Percentiles rank a stretch among this genome's conserved stretches.
Evolutionary conservation across 2,888 invertebrate genomes (phyloP).

Genomic region (Corbicula japonica): DNA sequence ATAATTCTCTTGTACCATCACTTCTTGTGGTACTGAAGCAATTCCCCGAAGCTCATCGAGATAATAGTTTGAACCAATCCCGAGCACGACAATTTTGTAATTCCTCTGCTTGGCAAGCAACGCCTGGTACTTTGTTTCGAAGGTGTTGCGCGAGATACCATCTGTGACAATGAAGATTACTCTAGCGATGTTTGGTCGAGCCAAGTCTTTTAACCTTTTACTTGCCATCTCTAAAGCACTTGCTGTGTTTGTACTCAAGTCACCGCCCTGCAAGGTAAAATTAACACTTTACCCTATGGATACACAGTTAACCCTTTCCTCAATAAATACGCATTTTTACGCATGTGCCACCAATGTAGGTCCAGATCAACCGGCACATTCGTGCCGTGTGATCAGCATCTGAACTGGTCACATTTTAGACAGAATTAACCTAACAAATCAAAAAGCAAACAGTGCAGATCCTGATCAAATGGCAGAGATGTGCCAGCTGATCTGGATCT

Average conservation of each 20-base stretch:
- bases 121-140: slow-evolving; percentile 17
- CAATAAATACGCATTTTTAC: no score
- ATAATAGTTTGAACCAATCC: slow-evolving; percentile 1
- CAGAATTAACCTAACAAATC: no score
- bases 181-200: background rate
- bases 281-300: no score
- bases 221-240: slow-evolving; percentile 35
- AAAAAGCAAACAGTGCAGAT: no score
- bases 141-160: slow-evolving; percentile 3
- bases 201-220: background rate
- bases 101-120: slow-evolving; percentile 23
- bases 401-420: no score
- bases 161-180: slow-evolving; percentile 25
- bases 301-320: no score
- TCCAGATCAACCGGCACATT: no score
- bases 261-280: slow-evolving; percentile 24
- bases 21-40: slow-evolving; percentile 11
- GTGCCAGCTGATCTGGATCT: no score
- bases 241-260: slow-evolving; percentile 39
- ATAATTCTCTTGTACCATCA: slow-evolving; percentile 1
- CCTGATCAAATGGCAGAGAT: no score
- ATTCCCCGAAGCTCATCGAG: slow-evolving; percentile 9
- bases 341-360: no score
- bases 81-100: slow-evolving; percentile 21
- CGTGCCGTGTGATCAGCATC: no score